Conservation (phyloP, 2,797 vertebrate genomes). For the Agapornis canus region DNA sequence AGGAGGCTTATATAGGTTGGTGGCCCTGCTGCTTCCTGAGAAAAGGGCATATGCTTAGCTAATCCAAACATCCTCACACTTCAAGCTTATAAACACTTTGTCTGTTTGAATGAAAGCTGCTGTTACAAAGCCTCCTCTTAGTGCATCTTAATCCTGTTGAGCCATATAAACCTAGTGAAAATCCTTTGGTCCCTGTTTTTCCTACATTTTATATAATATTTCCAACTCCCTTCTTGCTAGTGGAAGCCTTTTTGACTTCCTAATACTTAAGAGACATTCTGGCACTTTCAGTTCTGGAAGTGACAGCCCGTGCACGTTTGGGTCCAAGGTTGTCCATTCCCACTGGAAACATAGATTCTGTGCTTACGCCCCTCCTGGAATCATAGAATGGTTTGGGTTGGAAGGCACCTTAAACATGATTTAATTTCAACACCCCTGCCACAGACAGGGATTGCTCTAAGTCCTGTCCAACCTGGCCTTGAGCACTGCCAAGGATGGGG, state of each 20-base stretch:
- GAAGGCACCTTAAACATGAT: not conserved
- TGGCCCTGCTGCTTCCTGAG: not conserved
- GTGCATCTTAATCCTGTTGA: not conserved
- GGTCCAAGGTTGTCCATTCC: not conserved
- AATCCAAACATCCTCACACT: not conserved
- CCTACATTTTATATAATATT: not conserved
- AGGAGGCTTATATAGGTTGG: not conserved
- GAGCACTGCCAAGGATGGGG: not conserved
- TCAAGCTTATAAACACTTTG: not conserved
- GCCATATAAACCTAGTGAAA: not conserved
- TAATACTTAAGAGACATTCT: not conserved
- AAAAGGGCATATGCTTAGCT: not conserved
- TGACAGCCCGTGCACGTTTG: not conserved
- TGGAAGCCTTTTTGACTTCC: not conserved
- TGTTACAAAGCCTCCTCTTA: not conserved
- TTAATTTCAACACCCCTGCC: not conserved
- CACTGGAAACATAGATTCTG: not conserved
- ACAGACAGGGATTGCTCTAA: not conserved
- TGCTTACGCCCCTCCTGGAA: not conserved
- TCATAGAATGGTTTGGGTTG: not conserved
- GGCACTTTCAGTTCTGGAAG: not conserved
- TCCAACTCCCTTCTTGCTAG: not conserved
- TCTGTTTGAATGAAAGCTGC: not conserved
- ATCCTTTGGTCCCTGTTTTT: not conserved
- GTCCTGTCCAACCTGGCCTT: not conserved